phyloP scores from a whole-genome alignment of 2,888 invertebrate genomes.

The Sphaerolaimus hirsutus region DNA sequence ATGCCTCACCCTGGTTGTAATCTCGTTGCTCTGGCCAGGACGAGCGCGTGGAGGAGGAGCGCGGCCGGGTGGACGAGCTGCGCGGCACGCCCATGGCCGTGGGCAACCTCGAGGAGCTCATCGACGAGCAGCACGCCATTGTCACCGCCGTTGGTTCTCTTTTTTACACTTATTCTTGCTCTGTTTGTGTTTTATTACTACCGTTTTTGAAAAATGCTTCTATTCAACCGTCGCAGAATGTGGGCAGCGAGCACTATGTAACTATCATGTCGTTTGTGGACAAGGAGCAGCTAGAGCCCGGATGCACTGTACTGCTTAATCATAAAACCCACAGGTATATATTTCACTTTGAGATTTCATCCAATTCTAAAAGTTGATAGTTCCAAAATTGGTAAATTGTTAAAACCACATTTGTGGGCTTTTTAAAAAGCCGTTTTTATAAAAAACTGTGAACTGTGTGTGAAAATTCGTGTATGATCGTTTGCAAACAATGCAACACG shows the following conservation, averaged over 20 bases:
- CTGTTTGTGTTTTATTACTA: not conserved
- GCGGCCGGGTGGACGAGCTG: slow-evolving; percentile 90
- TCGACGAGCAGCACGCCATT: slow-evolving; percentile 98
- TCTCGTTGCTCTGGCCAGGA: too few relatives aligned
- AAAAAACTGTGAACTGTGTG: too few relatives aligned
- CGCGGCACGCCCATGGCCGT: slow-evolving; percentile 98
- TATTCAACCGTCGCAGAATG: slow-evolving; percentile 27
- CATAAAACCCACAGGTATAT: slow-evolving; percentile 66
- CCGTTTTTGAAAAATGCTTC: not conserved
- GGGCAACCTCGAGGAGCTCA: slow-evolving; percentile 94
- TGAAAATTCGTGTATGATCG: too few relatives aligned
- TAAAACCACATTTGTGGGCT: too few relatives aligned
- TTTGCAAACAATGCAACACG: too few relatives aligned
- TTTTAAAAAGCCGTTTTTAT: too few relatives aligned
- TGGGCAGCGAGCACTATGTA: slow-evolving; percentile 96
- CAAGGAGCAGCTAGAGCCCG: slow-evolving; percentile 78
- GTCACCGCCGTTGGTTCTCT: slow-evolving; percentile 46
- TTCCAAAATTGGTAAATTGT: too few relatives aligned
- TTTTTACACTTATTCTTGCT: not conserved
- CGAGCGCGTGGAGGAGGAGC: too few relatives aligned
- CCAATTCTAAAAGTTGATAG: too few relatives aligned
- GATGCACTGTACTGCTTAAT: slow-evolving; percentile 86
- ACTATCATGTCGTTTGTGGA: slow-evolving; percentile 96
- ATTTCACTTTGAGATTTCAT: not conserved
- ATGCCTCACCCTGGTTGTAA: too few relatives aligned